phyloP scores from a whole-genome alignment of 2,797 vertebrate species.

The Synaphobranchus kaupii region DNA sequence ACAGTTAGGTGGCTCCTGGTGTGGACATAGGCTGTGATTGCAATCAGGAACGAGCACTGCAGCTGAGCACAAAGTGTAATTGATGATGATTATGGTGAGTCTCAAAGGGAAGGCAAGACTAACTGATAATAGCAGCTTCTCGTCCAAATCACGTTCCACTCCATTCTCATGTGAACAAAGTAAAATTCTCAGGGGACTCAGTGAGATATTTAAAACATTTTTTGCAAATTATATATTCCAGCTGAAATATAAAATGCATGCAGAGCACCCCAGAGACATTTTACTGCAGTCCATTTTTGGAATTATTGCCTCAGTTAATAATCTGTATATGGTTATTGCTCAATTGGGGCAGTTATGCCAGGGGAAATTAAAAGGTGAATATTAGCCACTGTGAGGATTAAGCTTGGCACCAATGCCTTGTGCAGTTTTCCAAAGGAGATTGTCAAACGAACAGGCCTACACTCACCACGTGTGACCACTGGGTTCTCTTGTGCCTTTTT shows the following conservation, averaged over 20 bases:
- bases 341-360: background rate
- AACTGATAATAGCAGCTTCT: background rate
- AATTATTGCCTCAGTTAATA: slow-evolving; percentile 5
- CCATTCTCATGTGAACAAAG: background rate
- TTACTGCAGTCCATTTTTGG: background rate
- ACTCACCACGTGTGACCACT: background rate
- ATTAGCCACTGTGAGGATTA: background rate
- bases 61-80: background rate
- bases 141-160: background rate
- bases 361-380: background rate
- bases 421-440: background rate
- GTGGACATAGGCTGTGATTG: background rate
- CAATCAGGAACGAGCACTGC: background rate
- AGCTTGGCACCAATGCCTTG: background rate
- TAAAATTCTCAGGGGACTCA: background rate
- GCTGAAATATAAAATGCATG: background rate
- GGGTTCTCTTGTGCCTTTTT: background rate
- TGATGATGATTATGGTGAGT: background rate
- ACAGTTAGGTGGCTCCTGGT: background rate
- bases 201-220: background rate
- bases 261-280: background rate
- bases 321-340: background rate
- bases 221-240: background rate
- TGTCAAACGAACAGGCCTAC: background rate
- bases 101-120: background rate